phyloP scores from a whole-genome alignment of 1,140 invertebrate genomes.

The Cyrtorhinus lividipennis region DNA sequence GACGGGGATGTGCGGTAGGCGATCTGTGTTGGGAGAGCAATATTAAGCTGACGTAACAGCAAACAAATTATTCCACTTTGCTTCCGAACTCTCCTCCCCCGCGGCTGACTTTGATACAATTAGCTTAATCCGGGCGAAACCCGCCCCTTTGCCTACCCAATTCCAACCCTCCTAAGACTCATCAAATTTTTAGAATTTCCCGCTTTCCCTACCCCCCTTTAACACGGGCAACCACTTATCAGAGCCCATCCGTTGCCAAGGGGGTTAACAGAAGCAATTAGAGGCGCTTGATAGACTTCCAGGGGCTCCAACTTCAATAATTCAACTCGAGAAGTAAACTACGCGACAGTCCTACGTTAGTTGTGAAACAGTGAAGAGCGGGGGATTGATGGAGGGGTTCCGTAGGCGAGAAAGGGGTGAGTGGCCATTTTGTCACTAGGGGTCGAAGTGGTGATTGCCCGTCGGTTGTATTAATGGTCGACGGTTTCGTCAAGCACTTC shows the following conservation, averaged over 20 bases:
- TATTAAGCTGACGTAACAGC: conserved; percentile 1
- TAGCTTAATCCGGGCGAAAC: not conserved
- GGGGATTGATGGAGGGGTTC: not conserved
- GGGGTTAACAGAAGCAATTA: not conserved
- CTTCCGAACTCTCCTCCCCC: too few species aligned
- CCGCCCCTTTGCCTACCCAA: conserved; percentile 21
- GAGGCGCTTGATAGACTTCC: not conserved
- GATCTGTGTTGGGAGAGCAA: not conserved
- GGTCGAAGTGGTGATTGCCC: conserved; percentile 3
- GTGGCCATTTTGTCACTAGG: conserved; percentile 3
- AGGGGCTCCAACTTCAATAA: not conserved
- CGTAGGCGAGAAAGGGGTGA: not conserved
- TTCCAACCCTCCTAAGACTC: conserved; percentile 2
- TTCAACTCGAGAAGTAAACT: too few species aligned
- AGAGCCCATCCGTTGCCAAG: not conserved
- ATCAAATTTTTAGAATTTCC: not conserved
- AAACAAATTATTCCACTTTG: conserved; percentile 6
- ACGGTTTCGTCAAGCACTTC: not conserved
- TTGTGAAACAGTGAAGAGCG: too few species aligned
- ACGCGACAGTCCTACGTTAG: too few species aligned
- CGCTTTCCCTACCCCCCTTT: not conserved
- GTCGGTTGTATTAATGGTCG: not conserved
- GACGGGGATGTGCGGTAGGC: not conserved
- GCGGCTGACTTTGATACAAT: conserved; percentile 6
- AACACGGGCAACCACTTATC: conserved; percentile 2